A percentile compares a stretch with the other conserved stretches of the same genome.
These are phyloP conservation scores for Metallyticus violacea DNA, from an alignment of 2,888 invertebrate genomes.

Conservation along the genomic window DNA sequence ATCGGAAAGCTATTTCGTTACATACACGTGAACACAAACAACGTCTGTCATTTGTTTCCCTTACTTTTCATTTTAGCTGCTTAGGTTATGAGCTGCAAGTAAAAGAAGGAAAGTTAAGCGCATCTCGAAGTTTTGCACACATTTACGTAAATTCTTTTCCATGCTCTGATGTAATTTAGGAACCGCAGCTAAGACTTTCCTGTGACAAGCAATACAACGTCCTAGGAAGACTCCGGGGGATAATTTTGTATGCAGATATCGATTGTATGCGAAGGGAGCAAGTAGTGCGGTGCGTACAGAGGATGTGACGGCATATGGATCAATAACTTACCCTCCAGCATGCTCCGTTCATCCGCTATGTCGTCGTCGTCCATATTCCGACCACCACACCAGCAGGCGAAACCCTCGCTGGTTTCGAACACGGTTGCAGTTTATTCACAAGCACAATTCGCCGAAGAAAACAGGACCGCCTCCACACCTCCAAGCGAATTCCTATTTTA, in stretches of 20 bases:
- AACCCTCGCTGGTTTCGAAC: background rate
- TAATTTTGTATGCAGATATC: background rate
- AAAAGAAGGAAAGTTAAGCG: no score
- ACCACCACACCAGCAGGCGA: background rate
- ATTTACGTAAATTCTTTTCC: no score
- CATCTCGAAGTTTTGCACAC: no score
- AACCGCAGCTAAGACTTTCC: no score
- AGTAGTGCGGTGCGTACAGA: background rate
- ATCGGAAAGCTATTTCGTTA: no score
- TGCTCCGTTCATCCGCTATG: constrained; percentile 46
- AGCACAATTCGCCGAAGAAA: background rate
- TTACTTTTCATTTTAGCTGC: no score
- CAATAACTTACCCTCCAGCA: constrained; percentile 47
- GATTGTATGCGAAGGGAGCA: background rate
- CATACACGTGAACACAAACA: no score
- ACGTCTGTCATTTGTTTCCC: no score
- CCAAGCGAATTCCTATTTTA: background rate
- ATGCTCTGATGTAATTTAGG: no score
- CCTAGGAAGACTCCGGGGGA: background rate
- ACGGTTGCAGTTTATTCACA: background rate
- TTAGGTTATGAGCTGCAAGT: no score
- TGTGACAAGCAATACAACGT: no score
- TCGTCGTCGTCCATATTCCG: constrained; percentile 35
- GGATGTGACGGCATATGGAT: background rate
- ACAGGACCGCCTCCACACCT: background rate